Evolutionary conservation across 2,113 vertebrate species (phyloP).

Genomic region (Coptodon rendalli): DNA sequence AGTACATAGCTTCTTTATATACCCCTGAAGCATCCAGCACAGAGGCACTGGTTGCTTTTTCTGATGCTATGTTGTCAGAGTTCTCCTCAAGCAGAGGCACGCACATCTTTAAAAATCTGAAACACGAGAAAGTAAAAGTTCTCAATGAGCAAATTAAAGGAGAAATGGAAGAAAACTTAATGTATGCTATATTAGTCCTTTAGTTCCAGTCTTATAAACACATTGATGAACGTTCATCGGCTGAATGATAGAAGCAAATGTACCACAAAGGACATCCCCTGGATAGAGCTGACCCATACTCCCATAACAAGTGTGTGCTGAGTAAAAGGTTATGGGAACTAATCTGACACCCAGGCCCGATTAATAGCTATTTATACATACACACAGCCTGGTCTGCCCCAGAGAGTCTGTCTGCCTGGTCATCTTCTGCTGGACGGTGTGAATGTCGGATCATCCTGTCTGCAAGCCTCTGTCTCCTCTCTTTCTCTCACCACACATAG

Average conservation of each 20-base stretch:
- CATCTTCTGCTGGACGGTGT: background rate
- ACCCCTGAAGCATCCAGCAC: background rate
- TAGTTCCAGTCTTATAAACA: background rate
- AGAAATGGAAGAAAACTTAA: background rate
- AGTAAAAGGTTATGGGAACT: slow-evolving; percentile 63
- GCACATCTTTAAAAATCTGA: background rate
- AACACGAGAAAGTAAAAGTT: background rate
- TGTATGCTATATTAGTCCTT: background rate
- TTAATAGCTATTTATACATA: slow-evolving; percentile 65
- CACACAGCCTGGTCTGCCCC: background rate
- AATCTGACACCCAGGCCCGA: slow-evolving; percentile 62
- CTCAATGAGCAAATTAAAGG: background rate
- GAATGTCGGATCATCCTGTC: background rate
- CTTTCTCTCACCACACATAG: background rate
- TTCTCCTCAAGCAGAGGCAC: background rate
- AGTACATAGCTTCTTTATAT: background rate
- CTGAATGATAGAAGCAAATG: slow-evolving; percentile 41
- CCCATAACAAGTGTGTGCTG: slow-evolving; percentile 23
- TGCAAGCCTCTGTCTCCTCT: background rate
- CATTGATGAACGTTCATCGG: background rate
- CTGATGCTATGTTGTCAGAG: background rate
- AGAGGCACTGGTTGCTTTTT: background rate
- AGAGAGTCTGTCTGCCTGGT: slow-evolving; percentile 4
- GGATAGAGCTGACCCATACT: slow-evolving; percentile 43
- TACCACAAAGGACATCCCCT: slow-evolving; percentile 26